Percentiles rank a stretch among this genome's conserved stretches.
These are phyloP conservation scores for Pristionchus mayeri DNA, from an alignment of 2,888 invertebrate genomes.

Conservation along the genomic window DNA sequence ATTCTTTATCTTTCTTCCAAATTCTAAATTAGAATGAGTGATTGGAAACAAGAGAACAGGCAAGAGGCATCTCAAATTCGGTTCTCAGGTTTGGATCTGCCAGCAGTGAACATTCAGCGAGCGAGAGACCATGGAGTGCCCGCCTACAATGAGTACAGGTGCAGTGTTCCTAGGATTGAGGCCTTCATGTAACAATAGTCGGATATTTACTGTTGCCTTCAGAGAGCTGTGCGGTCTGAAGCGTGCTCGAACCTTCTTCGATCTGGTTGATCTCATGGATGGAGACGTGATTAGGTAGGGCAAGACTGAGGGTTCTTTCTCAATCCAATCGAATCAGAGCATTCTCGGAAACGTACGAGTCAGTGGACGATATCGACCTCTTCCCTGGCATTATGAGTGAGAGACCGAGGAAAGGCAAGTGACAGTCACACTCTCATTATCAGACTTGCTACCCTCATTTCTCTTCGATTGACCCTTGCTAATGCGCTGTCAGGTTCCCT, in stretches of 20 bases:
- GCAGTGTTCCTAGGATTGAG: not conserved
- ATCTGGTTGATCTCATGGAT: slow-evolving; percentile 85
- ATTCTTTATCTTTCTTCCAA: too few species aligned
- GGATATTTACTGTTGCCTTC: not conserved
- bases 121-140: slow-evolving; percentile 91
- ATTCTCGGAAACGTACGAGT: slow-evolving; percentile 76
- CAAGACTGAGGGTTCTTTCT: not conserved
- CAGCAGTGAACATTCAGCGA: slow-evolving; percentile 90
- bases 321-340: slow-evolving; percentile 49
- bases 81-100: slow-evolving; percentile 89
- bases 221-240: slow-evolving; percentile 87
- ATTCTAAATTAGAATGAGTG: too few species aligned
- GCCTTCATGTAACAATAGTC: too few species aligned
- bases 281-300: slow-evolving; percentile 74
- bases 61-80: too few species aligned
- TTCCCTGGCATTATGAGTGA: slow-evolving; percentile 95
- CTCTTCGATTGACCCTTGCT: too few species aligned
- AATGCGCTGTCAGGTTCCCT: slow-evolving; percentile 86
- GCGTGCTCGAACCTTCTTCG: slow-evolving; percentile 88
- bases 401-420: slow-evolving; percentile 80
- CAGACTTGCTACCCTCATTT: not conserved
- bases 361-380: slow-evolving; percentile 93
- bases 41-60: too few species aligned
- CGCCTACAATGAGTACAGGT: slow-evolving; percentile 83
- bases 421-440: not conserved